These are phyloP conservation scores for Lepidonotus clava DNA, from an alignment of 2,888 invertebrate genomes.

Conservation along the genomic window DNA sequence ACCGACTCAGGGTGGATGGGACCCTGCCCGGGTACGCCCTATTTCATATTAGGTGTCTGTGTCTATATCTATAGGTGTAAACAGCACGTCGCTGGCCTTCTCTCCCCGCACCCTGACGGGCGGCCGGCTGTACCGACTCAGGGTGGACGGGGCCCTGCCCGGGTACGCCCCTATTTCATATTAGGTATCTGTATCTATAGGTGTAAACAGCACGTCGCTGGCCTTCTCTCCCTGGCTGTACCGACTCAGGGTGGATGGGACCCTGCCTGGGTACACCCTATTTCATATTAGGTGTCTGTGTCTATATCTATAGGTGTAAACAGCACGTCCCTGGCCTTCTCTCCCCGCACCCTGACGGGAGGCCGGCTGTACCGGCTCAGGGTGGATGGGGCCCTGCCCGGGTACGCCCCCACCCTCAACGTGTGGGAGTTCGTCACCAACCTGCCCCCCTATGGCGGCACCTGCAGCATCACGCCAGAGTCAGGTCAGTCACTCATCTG, in stretches of 20 bases:
- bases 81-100: constrained; percentile 64
- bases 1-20: too few species aligned
- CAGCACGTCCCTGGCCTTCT: constrained; percentile 65
- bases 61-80: neutral
- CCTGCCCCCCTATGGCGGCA: constrained; percentile 71
- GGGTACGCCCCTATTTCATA: constrained; percentile 67
- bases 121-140: constrained; percentile 65
- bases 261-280: too few species aligned
- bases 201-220: too few species aligned
- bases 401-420: constrained; percentile 67
- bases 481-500: neutral
- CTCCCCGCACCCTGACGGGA: constrained; percentile 62
- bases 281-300: too few species aligned
- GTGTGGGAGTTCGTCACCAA: constrained; percentile 68
- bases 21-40: too few species aligned
- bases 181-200: too few species aligned
- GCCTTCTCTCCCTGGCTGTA: too few species aligned
- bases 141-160: constrained; percentile 65
- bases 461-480: constrained; percentile 66
- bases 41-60: too few species aligned
- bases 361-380: constrained; percentile 66
- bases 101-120: constrained; percentile 63
- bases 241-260: too few species aligned
- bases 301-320: neutral
- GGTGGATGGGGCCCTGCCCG: constrained; percentile 65